Evolutionary conservation across 2,113 vertebrate species (phyloP).

Genomic region (Melospiza melodia): DNA sequence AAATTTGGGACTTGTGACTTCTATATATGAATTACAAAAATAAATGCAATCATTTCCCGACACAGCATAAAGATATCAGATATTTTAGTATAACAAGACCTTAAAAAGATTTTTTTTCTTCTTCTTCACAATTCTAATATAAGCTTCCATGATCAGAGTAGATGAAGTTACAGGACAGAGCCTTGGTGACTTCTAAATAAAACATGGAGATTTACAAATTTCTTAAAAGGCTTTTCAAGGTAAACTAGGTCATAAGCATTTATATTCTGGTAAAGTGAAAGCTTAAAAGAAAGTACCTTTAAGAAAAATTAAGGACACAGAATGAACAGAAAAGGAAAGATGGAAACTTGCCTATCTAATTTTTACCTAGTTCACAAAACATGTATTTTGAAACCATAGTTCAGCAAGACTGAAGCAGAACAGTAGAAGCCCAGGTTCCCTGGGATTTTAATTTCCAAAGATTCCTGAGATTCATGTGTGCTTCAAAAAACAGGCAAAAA

Average conservation of each 20-base stretch:
- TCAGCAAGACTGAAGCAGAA: not conserved
- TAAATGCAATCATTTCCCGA: not conserved
- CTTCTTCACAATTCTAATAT: not conserved
- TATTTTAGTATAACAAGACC: not conserved
- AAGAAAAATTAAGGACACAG: not conserved
- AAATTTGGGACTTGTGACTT: not conserved
- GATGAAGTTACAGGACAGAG: not conserved
- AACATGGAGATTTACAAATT: not conserved
- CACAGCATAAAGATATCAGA: not conserved
- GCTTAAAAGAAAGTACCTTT: not conserved
- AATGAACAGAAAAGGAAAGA: not conserved
- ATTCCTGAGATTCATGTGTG: not conserved
- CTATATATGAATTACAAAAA: not conserved
- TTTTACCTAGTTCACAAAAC: not conserved
- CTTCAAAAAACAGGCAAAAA: not conserved
- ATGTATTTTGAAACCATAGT: not conserved
- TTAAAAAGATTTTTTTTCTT: not conserved
- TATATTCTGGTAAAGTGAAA: not conserved
- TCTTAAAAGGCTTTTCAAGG: not conserved
- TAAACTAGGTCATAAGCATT: not conserved
- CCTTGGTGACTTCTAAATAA: not conserved
- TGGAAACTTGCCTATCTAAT: not conserved
- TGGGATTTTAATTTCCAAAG: not conserved
- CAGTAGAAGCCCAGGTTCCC: not conserved
- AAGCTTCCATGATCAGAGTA: not conserved